A percentile compares a stretch with the other conserved stretches of the same genome.
phyloP scores from a whole-genome alignment of 2,888 invertebrate genomes.

The Mythimna loreyi region DNA sequence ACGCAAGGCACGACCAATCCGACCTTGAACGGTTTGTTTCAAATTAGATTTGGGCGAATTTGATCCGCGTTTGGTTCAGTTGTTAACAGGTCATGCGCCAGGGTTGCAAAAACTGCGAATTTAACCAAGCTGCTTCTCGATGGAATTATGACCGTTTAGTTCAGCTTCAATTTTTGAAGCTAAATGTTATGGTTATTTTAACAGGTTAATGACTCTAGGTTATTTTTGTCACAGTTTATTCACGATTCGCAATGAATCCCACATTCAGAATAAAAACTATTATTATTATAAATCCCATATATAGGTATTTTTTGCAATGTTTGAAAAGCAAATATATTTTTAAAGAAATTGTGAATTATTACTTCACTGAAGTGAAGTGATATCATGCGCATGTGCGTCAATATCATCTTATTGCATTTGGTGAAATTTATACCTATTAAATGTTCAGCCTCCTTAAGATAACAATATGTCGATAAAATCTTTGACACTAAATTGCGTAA shows the following conservation, averaged over 20 bases:
- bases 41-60: constrained; percentile 67
- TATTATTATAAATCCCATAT: no score
- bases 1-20: constrained; percentile 42
- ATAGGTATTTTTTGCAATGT: not conserved
- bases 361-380: not conserved
- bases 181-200: constrained; percentile 15
- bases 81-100: constrained; percentile 14
- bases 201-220: constrained; percentile 11
- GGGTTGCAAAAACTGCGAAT: constrained; percentile 22
- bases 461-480: constrained; percentile 25
- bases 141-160: constrained; percentile 39
- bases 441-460: not conserved
- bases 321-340: not conserved
- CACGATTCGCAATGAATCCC: not conserved
- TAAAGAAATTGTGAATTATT: not conserved
- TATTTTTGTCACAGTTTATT: not conserved
- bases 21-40: constrained; percentile 64
- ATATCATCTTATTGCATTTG: not conserved
- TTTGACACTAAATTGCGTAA: constrained; percentile 28
- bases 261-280: not conserved
- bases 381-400: not conserved
- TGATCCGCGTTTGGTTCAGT: constrained; percentile 38
- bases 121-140: constrained; percentile 1
- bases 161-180: constrained; percentile 17
- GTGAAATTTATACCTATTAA: not conserved